Evolutionary conservation across 2,113 vertebrate species (phyloP).

Genomic region (Myotis brandtii): DNA sequence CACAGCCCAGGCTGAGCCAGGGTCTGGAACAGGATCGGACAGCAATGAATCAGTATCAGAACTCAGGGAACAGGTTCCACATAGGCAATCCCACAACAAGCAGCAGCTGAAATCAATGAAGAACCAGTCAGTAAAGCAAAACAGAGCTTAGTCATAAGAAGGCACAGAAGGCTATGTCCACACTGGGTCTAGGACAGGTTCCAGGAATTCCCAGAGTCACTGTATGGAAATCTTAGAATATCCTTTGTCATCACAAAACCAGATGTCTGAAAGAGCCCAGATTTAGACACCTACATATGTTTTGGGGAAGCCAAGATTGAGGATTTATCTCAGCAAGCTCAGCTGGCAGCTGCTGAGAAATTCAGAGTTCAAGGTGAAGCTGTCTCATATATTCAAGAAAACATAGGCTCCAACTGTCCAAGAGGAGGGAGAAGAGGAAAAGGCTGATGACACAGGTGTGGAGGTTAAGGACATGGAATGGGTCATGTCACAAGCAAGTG

Average conservation of each 20-base stretch:
- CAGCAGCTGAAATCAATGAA: no score
- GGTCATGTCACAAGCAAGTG: no score
- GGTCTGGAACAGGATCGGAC: no score
- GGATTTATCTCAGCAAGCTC: neutral
- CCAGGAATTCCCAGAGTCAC: neutral
- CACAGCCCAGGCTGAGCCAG: no score
- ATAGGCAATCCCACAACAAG: no score
- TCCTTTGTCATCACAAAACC: neutral
- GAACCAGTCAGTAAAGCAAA: neutral
- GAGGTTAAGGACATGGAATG: no score
- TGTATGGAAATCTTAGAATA: neutral
- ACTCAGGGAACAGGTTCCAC: no score
- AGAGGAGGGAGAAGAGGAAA: neutral
- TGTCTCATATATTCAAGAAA: neutral
- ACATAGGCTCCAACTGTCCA: neutral
- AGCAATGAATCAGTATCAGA: no score
- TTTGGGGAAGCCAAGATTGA: neutral
- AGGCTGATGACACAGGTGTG: neutral
- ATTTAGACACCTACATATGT: neutral
- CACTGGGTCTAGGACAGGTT: neutral
- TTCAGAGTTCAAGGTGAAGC: neutral
- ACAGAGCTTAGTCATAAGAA: neutral
- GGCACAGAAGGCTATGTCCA: neutral
- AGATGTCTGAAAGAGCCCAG: neutral
- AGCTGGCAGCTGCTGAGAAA: neutral